These are phyloP conservation scores for Leptinotarsa defecta DNA, from an alignment of 1,140 invertebrate genomes.

Conservation along the genomic window DNA sequence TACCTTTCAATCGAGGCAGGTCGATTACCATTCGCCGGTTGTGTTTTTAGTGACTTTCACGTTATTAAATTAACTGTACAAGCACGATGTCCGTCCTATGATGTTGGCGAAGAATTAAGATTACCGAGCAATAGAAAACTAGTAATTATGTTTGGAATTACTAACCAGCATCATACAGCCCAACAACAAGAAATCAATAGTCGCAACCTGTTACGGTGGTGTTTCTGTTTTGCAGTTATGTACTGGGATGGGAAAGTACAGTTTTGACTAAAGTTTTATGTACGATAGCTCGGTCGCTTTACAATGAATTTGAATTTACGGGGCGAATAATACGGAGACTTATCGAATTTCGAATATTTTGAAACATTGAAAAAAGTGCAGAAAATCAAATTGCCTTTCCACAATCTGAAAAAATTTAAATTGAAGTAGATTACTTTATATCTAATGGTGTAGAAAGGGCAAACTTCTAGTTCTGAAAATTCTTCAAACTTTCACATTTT, in stretches of 20 bases:
- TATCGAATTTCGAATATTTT: too few relatives aligned
- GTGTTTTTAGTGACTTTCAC: constrained; percentile 3
- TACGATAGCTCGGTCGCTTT: background rate
- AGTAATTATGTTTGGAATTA: constrained; percentile 17
- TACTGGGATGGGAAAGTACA: constrained; percentile 33
- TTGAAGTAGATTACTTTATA: too few relatives aligned
- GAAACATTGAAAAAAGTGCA: too few relatives aligned
- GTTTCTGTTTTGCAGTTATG: constrained; percentile 32
- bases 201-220: constrained; percentile 29
- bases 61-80: constrained; percentile 9
- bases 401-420: too few relatives aligned
- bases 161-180: constrained; percentile 18
- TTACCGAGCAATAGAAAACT: constrained; percentile 13
- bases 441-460: too few relatives aligned
- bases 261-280: constrained; percentile 25
- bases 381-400: too few relatives aligned
- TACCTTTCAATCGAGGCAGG: background rate
- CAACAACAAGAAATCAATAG: constrained; percentile 31
- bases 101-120: constrained; percentile 8
- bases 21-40: too few relatives aligned
- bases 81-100: background rate
- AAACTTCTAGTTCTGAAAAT: too few relatives aligned
- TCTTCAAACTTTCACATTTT: too few relatives aligned
- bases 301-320: too few relatives aligned
- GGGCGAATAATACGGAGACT: too few relatives aligned